Conservation (phyloP, 2,888 invertebrate genomes). For the Gymnocheta viridis region DNA sequence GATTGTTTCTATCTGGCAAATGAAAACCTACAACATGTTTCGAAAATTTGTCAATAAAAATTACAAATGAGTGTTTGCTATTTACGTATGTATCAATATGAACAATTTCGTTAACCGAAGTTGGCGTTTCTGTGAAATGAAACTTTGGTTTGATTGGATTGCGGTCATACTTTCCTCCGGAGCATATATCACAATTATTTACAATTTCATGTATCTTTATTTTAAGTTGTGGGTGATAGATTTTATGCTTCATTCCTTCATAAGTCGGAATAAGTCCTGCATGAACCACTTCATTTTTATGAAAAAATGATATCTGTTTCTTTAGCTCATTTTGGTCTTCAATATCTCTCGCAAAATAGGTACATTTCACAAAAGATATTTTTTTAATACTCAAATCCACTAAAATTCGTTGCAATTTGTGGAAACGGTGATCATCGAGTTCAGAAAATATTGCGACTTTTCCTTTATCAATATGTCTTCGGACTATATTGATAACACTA, state of each 20-base stretch:
- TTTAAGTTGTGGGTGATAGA: too few relatives aligned
- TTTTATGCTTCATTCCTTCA: constrained; percentile 60
- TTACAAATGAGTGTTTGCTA: constrained; percentile 52
- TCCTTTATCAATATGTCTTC: too few relatives aligned
- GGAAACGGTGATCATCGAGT: too few relatives aligned
- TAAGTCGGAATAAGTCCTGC: constrained; percentile 62
- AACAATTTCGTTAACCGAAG: too few relatives aligned
- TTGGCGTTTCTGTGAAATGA: too few relatives aligned
- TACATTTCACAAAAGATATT: neutral
- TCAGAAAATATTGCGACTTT: too few relatives aligned
- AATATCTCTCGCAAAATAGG: constrained; percentile 51
- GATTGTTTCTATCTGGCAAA: constrained; percentile 38
- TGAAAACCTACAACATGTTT: constrained; percentile 42
- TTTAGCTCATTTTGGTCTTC: constrained; percentile 56
- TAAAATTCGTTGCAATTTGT: too few relatives aligned
- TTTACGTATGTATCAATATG: constrained; percentile 14
- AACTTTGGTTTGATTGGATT: too few relatives aligned
- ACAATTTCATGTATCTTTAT: constrained; percentile 64
- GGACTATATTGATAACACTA: too few relatives aligned
- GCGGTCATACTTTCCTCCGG: constrained; percentile 64
- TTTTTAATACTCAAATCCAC: neutral
- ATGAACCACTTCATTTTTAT: constrained; percentile 70
- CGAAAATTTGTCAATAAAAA: constrained; percentile 61
- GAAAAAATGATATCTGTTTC: constrained; percentile 62
- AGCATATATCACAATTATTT: constrained; percentile 67